phyloP scores from a whole-genome alignment of 2,888 invertebrate species.

The Agapostemon virescens region DNA sequence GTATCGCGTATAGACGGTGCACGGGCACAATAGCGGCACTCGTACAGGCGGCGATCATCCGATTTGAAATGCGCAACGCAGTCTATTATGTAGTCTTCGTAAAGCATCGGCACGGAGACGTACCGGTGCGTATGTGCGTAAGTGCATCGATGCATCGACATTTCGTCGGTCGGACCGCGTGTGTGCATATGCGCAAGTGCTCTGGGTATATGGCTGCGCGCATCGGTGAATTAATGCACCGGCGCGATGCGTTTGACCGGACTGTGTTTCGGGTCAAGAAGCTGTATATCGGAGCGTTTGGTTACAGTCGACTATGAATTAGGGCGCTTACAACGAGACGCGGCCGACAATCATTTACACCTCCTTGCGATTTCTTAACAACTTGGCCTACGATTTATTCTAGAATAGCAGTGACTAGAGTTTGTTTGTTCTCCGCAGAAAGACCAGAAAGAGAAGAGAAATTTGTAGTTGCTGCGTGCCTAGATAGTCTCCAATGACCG shows the following conservation, averaged over 20 bases:
- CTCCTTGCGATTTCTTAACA: too few species aligned
- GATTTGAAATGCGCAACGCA: neutral
- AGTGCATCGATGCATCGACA: conserved; percentile 9
- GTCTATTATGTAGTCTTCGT: conserved; percentile 13
- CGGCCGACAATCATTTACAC: too few species aligned
- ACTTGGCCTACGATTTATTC: too few species aligned
- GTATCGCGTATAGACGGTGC: neutral
- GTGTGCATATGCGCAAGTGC: neutral
- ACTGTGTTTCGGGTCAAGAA: neutral
- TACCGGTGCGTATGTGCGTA: neutral
- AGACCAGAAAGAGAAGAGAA: too few species aligned
- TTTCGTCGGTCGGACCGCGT: neutral
- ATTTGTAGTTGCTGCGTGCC: too few species aligned
- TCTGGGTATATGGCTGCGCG: neutral
- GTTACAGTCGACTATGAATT: neutral
- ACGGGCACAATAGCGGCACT: too few species aligned
- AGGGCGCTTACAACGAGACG: too few species aligned
- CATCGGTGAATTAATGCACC: neutral
- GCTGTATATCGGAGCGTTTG: neutral
- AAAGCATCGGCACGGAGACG: neutral
- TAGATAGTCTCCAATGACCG: too few species aligned
- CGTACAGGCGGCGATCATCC: neutral
- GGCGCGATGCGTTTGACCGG: neutral
- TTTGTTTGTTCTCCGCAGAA: too few species aligned
- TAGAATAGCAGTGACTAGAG: too few species aligned